Percentiles rank a stretch among this genome's conserved stretches.
phyloP scores from a whole-genome alignment of 2,113 vertebrate species.

The Trachemys scripta region DNA sequence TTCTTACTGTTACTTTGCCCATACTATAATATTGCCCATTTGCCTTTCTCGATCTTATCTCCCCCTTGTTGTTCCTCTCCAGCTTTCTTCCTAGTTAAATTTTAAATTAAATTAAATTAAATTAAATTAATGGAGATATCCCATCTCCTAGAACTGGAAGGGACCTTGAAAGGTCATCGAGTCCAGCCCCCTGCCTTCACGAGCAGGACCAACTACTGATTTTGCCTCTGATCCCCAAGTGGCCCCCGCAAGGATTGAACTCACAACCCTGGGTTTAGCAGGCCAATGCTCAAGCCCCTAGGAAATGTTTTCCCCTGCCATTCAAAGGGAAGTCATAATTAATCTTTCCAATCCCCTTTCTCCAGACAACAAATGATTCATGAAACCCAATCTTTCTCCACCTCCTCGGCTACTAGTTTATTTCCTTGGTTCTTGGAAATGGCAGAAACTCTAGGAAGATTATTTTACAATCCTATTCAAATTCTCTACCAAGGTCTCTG shows the following conservation, averaged over 20 bases:
- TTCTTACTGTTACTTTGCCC: neutral
- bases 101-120: too few relatives aligned
- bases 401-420: neutral
- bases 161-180: too few relatives aligned
- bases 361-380: neutral
- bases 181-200: too few relatives aligned
- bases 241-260: too few relatives aligned
- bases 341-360: neutral
- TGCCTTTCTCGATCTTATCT: neutral
- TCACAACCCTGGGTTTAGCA: too few relatives aligned
- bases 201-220: too few relatives aligned
- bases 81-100: neutral
- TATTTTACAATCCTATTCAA: rapidly evolving
- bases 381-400: neutral
- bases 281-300: neutral
- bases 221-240: too few relatives aligned
- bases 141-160: too few relatives aligned
- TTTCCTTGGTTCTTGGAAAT: neutral
- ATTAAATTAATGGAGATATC: too few relatives aligned
- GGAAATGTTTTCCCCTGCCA: neutral
- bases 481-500: neutral
- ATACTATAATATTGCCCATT: neutral
- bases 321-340: rapidly evolving
- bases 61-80: neutral
- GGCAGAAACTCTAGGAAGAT: neutral